These are phyloP conservation scores for Anas capensis DNA, from an alignment of 2,797 vertebrate species.

Conservation along the genomic window DNA sequence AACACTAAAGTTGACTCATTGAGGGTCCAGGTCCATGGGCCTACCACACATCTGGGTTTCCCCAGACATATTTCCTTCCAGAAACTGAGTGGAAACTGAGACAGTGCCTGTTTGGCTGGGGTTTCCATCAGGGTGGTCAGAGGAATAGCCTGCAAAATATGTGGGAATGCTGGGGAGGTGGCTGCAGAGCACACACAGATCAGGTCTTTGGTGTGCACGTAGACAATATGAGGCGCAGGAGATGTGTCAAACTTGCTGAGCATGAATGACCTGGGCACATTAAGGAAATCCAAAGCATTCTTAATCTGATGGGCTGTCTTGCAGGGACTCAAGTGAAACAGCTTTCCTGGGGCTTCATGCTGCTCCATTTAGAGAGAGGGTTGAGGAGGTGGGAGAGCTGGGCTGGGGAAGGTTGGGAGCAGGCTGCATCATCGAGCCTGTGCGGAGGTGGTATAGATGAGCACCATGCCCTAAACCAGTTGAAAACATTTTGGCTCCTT, in stretches of 20 bases:
- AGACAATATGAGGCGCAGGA: neutral
- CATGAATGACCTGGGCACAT: neutral
- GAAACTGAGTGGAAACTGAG: constrained; percentile 42
- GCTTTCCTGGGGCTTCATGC: neutral
- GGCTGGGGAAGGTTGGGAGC: fast-evolving
- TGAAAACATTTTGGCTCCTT: neutral
- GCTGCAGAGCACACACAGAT: neutral
- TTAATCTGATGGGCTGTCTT: neutral
- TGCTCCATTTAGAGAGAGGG: neutral
- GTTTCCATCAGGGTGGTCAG: constrained; percentile 50
- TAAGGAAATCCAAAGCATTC: constrained; percentile 32
- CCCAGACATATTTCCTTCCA: constrained; percentile 47
- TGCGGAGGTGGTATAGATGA: neutral
- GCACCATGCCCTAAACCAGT: fast-evolving
- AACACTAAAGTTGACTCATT: constrained; percentile 38
- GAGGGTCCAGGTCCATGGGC: neutral
- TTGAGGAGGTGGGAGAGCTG: neutral
- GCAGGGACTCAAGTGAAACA: neutral
- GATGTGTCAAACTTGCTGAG: neutral
- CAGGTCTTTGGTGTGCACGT: fast-evolving
- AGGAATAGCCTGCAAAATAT: constrained; percentile 20
- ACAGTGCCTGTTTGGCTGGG: neutral
- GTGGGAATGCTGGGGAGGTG: neutral
- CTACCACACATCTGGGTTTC: constrained; percentile 45
- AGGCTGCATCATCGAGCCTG: fast-evolving